Conservation (phyloP, 2,797 vertebrate species). For the Prunella strophiata region DNA sequence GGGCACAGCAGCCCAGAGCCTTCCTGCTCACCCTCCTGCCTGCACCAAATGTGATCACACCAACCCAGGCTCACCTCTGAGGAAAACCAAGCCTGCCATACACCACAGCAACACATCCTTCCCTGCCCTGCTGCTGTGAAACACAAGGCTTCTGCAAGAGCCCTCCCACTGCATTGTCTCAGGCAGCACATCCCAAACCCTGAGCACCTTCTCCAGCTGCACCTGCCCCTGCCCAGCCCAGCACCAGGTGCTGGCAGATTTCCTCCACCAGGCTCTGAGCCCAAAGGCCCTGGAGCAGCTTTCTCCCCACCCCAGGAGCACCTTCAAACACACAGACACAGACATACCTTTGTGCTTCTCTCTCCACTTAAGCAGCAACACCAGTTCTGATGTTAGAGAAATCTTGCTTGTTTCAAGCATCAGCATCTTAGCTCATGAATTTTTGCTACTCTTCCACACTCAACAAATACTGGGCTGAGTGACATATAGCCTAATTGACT, state of each 20-base stretch:
- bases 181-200: background rate
- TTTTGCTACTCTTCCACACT: background rate
- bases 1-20: background rate
- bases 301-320: background rate
- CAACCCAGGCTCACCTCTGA: background rate
- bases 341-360: background rate
- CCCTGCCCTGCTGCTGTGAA: background rate
- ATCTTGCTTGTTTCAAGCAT: slow-evolving; percentile 2
- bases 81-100: background rate
- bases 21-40: background rate
- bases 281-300: background rate
- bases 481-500: slow-evolving; percentile 43
- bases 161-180: background rate
- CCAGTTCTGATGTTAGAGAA: background rate
- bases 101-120: background rate
- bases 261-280: background rate
- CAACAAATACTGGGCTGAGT: slow-evolving; percentile 22
- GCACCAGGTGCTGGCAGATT: background rate
- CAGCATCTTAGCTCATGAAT: slow-evolving; percentile 40
- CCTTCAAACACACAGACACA: background rate
- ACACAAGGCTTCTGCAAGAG: background rate
- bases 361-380: background rate
- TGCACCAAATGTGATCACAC: fast-evolving
- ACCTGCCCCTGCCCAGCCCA: background rate
- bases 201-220: background rate